Percentiles rank a stretch among this genome's conserved stretches.
Evolutionary conservation across 2,888 invertebrate genomes (phyloP).

Genomic region (Polia nebulosa): DNA sequence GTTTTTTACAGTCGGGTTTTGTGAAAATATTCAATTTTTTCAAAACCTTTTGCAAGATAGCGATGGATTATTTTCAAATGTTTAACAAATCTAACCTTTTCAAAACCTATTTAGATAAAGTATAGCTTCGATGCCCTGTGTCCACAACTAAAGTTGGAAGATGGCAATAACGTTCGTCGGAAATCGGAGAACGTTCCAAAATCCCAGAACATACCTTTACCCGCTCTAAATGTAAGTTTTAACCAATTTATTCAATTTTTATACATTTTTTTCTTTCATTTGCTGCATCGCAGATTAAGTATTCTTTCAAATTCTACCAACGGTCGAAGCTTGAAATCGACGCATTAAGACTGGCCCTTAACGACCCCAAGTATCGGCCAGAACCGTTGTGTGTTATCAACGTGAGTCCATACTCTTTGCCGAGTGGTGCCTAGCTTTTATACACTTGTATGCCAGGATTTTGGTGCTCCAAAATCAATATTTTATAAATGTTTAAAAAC

Average conservation of each 20-base stretch:
- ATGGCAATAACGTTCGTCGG: slow-evolving; percentile 86
- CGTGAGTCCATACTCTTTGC: slow-evolving; percentile 89
- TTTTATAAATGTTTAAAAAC: not conserved
- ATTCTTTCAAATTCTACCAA: slow-evolving; percentile 93
- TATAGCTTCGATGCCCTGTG: slow-evolving; percentile 94
- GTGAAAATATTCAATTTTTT: no score
- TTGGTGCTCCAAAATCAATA: slow-evolving; percentile 15
- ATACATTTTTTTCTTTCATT: slow-evolving; percentile 69
- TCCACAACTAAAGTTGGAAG: slow-evolving; percentile 92
- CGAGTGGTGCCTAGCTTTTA: slow-evolving; percentile 68
- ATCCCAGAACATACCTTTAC: slow-evolving; percentile 93
- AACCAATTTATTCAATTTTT: slow-evolving; percentile 21
- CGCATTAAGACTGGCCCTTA: slow-evolving; percentile 89
- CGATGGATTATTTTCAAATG: not conserved
- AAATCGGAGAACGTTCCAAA: slow-evolving; percentile 89
- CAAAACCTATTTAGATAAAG: slow-evolving; percentile 91
- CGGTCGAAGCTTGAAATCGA: slow-evolving; percentile 91
- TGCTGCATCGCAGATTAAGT: slow-evolving; percentile 92
- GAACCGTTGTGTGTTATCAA: slow-evolving; percentile 93
- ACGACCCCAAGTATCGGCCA: slow-evolving; percentile 92
- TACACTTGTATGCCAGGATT: slow-evolving; percentile 33
- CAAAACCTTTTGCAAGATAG: not conserved
- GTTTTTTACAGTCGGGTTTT: no score
- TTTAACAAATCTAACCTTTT: slow-evolving; percentile 38
- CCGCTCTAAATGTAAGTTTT: slow-evolving; percentile 94